Conservation (phyloP, 2,888 invertebrate genomes). For the Phengaris arion region DNA sequence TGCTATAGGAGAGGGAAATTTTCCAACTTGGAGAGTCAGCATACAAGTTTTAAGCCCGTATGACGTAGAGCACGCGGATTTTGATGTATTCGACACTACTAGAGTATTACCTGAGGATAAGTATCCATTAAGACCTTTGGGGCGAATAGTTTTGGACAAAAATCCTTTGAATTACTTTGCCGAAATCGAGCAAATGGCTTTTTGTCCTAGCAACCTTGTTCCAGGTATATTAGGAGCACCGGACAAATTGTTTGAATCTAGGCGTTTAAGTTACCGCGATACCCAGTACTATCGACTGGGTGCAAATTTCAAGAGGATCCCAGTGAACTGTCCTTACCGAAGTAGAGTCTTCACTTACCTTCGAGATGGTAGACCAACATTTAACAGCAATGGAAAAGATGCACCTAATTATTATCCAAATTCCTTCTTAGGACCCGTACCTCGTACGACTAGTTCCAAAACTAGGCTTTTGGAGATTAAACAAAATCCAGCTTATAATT, state of each 20-base stretch:
- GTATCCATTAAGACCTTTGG: constrained; percentile 89
- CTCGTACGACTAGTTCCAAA: constrained; percentile 77
- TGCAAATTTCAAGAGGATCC: constrained; percentile 90
- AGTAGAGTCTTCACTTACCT: constrained; percentile 84
- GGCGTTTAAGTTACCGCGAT: constrained; percentile 90
- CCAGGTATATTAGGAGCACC: constrained; percentile 93
- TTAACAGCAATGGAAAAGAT: constrained; percentile 86
- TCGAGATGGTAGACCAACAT: constrained; percentile 88
- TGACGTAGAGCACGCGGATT: constrained; percentile 86
- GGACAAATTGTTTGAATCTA: constrained; percentile 91
- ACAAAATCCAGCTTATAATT: constrained; percentile 90
- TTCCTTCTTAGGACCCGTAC: constrained; percentile 90
- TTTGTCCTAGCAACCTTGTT: constrained; percentile 89
- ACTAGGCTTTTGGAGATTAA: constrained; percentile 72
- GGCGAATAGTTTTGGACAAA: constrained; percentile 87
- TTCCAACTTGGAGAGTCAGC: constrained; percentile 86
- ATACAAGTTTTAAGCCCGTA: constrained; percentile 91
- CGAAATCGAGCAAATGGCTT: constrained; percentile 93
- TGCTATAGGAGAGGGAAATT: constrained; percentile 85
- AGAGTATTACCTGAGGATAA: constrained; percentile 88
- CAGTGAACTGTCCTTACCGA: constrained; percentile 93
- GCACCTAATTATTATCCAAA: constrained; percentile 96
- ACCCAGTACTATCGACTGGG: constrained; percentile 91
- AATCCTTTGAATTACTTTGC: constrained; percentile 93
- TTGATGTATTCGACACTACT: constrained; percentile 94